A percentile compares a stretch with the other conserved stretches of the same genome.
These are phyloP conservation scores for Larimichthys crocea DNA, from an alignment of 2,113 vertebrate genomes.

Conservation along the genomic window DNA sequence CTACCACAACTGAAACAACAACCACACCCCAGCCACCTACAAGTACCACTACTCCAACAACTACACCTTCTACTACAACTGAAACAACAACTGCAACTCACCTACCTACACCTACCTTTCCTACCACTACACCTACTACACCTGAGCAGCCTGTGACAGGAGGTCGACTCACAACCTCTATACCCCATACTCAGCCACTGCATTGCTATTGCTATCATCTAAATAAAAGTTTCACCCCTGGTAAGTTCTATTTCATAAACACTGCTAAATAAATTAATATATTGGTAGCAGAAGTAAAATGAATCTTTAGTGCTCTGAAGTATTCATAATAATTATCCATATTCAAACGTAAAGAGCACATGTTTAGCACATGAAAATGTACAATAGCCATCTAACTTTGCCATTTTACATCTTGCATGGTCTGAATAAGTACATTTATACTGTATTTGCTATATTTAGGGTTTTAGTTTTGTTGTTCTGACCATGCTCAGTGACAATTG, in stretches of 20 bases:
- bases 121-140: background rate
- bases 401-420: background rate
- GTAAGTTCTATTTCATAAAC: slow-evolving; percentile 34
- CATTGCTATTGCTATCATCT: slow-evolving; percentile 15
- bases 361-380: too few species aligned
- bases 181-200: rapidly evolving
- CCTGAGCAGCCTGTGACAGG: background rate
- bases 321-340: background rate
- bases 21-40: background rate
- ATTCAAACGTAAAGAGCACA: background rate
- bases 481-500: background rate
- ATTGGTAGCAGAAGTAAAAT: too few species aligned
- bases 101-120: background rate
- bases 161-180: background rate
- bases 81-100: background rate
- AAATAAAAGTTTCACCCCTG: background rate
- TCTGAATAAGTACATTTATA: too few species aligned
- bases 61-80: background rate
- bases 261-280: too few species aligned
- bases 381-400: background rate
- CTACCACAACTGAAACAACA: background rate
- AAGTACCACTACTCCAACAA: background rate
- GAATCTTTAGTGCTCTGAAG: background rate
- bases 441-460: background rate
- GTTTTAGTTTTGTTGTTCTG: background rate